Percentiles rank a stretch among this genome's conserved stretches.
Evolutionary conservation across 2,113 vertebrate species (phyloP).

Genomic region (Todiramphus chloris): DNA sequence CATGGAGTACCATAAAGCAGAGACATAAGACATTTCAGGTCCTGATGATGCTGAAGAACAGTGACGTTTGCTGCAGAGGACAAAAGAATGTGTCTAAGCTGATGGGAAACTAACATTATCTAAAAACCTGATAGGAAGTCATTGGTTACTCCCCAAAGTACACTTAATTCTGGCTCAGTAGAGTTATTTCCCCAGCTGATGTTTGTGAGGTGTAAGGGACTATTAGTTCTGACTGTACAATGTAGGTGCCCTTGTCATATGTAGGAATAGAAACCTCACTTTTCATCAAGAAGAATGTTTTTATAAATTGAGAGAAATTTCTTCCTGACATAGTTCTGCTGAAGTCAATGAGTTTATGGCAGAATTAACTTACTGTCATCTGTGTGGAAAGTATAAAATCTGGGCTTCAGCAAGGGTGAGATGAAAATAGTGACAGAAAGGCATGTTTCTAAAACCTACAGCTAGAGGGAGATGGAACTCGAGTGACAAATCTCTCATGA

Average conservation of each 20-base stretch:
- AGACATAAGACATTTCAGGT: not conserved
- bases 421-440: not conserved
- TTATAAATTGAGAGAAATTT: not conserved
- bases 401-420: not conserved
- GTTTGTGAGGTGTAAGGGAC: not conserved
- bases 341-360: not conserved
- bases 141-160: not conserved
- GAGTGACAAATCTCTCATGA: not conserved
- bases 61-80: not conserved
- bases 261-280: not conserved
- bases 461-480: not conserved
- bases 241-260: not conserved
- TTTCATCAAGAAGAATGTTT: not conserved
- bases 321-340: not conserved
- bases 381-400: not conserved
- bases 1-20: not conserved
- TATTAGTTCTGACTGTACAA: not conserved
- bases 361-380: not conserved
- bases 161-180: not conserved
- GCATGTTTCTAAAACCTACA: not conserved
- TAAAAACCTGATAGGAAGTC: not conserved
- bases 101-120: not conserved
- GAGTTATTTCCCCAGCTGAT: not conserved
- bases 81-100: constrained; percentile 5
- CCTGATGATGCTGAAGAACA: not conserved